phyloP scores from a whole-genome alignment of 2,888 invertebrate species.

The Leptopilina myrica region DNA sequence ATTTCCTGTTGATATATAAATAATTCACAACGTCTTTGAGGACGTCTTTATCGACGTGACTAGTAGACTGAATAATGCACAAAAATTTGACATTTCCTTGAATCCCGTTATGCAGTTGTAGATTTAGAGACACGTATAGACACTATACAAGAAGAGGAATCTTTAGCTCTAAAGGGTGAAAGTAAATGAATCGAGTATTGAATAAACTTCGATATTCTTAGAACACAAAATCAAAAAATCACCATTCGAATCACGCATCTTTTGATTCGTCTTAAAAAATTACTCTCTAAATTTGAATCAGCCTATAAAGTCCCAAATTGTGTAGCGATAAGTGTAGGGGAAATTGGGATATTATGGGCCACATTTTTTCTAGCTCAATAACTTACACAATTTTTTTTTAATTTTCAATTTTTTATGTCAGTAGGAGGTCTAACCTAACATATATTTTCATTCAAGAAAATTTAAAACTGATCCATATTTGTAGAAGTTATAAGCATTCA shows the following conservation, averaged over 20 bases:
- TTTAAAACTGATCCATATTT: no score
- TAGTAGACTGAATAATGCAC: constrained; percentile 12
- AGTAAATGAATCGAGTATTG: constrained; percentile 53
- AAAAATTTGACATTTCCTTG: constrained; percentile 24
- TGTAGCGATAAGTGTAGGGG: no score
- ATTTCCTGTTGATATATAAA: constrained; percentile 13
- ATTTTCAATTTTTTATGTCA: no score
- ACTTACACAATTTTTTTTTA: no score
- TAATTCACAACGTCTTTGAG: constrained; percentile 1
- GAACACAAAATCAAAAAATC: constrained; percentile 46
- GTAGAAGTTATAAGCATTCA: no score
- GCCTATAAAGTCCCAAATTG: no score
- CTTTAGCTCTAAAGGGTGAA: constrained; percentile 51
- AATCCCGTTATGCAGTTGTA: constrained; percentile 1
- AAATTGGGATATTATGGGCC: no score
- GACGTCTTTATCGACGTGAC: neutral
- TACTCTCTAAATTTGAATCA: no score
- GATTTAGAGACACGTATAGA: constrained; percentile 39
- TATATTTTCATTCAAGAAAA: no score
- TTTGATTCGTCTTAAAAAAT: constrained; percentile 48
- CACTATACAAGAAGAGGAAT: constrained; percentile 47
- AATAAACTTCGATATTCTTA: constrained; percentile 49
- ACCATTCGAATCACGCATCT: constrained; percentile 53
- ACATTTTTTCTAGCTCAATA: no score
- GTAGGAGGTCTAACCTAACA: no score